Evolutionary conservation across 2,113 vertebrate species (phyloP), one percentile per base, ranked within the genome.

Genomic region (Tyto alba): DNA sequence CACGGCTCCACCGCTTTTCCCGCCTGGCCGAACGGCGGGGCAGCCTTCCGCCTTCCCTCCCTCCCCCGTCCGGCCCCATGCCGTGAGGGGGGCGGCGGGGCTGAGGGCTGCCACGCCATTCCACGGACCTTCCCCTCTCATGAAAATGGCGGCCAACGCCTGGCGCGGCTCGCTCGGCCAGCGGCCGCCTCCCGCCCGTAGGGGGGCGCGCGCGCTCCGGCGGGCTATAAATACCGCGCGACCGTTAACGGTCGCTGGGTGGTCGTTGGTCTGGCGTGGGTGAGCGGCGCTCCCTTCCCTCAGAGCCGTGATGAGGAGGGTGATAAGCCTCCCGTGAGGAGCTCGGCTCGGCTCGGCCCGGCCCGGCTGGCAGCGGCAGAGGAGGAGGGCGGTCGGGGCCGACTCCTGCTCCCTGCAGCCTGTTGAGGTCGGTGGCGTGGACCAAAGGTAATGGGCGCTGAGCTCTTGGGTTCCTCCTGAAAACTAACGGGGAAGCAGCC

Each of bases 371-470:
- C 63, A 9, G 26, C 2, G 21, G 16, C 2, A 7, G n/a, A n/a
- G n/a, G n/a, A n/a, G 10, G 53, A 20, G 41, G 13, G 5, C 2
- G 3, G 16, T 5, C 17, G 17, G 32, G 17, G 36, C 7, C 1
- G 11, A 11, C 13, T 41, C 21, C 18, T 41, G 13, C 13, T 41
- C 21, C 18, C 47, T 1, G 7, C 16, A 11, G 45, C 45, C 19
- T 1, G 9, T 7, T 11, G n/a, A 25, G 29, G 36, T 13, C 5
- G 4, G 3, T 1, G 1, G 11, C 0, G 2, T 3, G 26, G 29
- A 7, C 1, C 2, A 7, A 36, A 68, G 72, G 63, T 21, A 38
- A 14, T 0, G 25, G 63, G 19, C 41, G 5, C 2, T 8, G 57
- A 52, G 52, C 27, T n/a, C 19, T 11, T 11, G 32, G 14, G 12